Evolutionary conservation across 2,113 vertebrate genomes (phyloP), one percentile per base, ranked within the genome.

Genomic region (Paraplagusia blochii): DNA sequence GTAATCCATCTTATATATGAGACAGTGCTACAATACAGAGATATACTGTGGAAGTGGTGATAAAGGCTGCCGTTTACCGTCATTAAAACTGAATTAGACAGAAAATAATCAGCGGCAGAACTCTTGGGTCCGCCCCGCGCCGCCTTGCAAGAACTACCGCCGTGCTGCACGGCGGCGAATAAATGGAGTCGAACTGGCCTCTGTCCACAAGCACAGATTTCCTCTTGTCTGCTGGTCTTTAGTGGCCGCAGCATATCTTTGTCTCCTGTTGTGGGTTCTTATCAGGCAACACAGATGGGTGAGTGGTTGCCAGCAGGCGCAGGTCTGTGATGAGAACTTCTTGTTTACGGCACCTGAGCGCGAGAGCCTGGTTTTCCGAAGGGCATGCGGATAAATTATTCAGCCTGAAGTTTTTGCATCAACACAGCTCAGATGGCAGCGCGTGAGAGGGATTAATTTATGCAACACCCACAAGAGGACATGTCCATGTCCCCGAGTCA

Each of bases 301-400:
- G 72, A 71, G 73, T 35, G 68, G 69, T 58, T 48, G 80, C 76
- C 72, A 57, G 59, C 45, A 63, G 81, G 81, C 72, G 53, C 72
- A 36, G 54, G 52, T 56, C 75, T 78, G 76, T 75, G 77, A 86
- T 72, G 75, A 85, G 63, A 74, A 82, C 58, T 63, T 51, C 65
- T 59, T 42, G 76, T 76, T 69, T 78, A 75, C 69, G 76, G 77
- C 79, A 70, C 66, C 63, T 52, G 69, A 29, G 67, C 55, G 73
- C 5, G 69, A 63, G 56, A 15, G 8, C 65, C 65, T 2, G 58
- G 75, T 77, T 80, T 77, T 80, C 77, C 63, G 69, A 84, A 77
- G 80, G 81, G 80, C 84, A 79, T 58, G 63, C 48, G 39, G 66
- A 82, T 83, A 79, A 84, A 89, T 87, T 77, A 84, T 87, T 84